Base-by-base conservation (phyloP, 2,113 vertebrate species). In the Phalacrocorax pelagicus region DNA sequence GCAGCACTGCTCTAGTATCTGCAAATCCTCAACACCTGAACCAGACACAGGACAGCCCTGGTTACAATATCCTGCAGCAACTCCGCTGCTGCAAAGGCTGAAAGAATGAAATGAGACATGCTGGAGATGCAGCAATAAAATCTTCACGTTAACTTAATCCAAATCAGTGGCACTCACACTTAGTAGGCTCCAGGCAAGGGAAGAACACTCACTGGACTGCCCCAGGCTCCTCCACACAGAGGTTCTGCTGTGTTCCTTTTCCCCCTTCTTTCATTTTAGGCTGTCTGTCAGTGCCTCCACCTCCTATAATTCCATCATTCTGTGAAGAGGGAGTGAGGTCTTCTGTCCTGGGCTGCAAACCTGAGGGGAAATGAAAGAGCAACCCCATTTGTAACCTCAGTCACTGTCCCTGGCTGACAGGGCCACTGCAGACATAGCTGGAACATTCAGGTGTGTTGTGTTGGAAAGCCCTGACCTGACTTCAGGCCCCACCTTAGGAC, bases 391-490 rank as follows among this genome's bases (percentile, higher is more conserved):
- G 15, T 1, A 54, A 42, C 16, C 22, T 40, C 57, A 27, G 40
- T 21, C 57, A 11, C 20, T 5, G 21, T 10, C 14, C 38, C 62
- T 7, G 44, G 19, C 62, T 11, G 72, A 32, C 32, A 24, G n/a
- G 3, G 52, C 22, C 9, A 1, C 36, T 40, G 13, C 5, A 29
- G 63, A 5, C 19, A 5, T 49, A n/a, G 52, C 66, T 44, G 66
- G 23, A 57, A 42, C 47, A 3, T 3, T 44, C 40, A 2, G 42
- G 8, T 1, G 12, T 1, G 9, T 2, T 2, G 4, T 5, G 34
- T 17, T 6, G 52, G 52, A 42, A 15, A 62, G n/a, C 32, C 22
- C 30, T 9, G 49, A 13, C 6, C 38, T 3, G 54, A 14, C 18
- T 9, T 8, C 52, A n/a, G 36, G 4, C 12, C 23, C 32, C 3